Conservation (phyloP, 2,797 vertebrate genomes). For the Gymnopithys bicolor region DNA sequence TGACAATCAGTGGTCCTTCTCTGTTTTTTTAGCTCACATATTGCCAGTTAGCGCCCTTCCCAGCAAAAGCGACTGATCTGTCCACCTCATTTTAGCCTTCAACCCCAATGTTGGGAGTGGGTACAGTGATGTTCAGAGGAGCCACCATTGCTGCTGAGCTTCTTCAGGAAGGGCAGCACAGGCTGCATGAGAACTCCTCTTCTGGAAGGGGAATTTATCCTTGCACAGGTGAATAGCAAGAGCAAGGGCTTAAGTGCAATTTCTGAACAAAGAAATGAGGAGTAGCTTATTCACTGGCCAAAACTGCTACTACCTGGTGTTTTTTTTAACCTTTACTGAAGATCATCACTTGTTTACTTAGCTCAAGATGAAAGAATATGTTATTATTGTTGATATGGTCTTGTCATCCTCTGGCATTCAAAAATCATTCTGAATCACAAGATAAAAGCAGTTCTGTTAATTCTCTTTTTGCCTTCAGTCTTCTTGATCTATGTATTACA, state of each 20-base stretch:
- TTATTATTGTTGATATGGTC: neutral
- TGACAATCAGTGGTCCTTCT: neutral
- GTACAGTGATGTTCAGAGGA: neutral
- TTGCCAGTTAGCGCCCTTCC: fast-evolving
- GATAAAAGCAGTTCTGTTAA: neutral
- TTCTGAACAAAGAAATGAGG: neutral
- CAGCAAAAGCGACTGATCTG: neutral
- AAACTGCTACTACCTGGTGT: neutral
- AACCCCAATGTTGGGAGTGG: fast-evolving
- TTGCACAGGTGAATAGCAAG: neutral
- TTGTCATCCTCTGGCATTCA: neutral
- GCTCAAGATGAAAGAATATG: neutral
- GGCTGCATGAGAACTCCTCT: neutral
- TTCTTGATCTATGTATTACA: neutral
- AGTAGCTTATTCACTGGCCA: neutral
- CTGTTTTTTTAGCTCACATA: neutral
- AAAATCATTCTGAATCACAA: neutral
- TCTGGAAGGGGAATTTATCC: neutral
- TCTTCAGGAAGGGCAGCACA: neutral
- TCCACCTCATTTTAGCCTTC: neutral
- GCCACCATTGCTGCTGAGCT: neutral
- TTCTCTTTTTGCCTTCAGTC: neutral
- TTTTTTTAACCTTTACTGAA: neutral
- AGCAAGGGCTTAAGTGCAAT: neutral
- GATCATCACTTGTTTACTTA: neutral